Base-by-base conservation (phyloP, 2,888 invertebrate species). In the Xiphydria camelus region DNA sequence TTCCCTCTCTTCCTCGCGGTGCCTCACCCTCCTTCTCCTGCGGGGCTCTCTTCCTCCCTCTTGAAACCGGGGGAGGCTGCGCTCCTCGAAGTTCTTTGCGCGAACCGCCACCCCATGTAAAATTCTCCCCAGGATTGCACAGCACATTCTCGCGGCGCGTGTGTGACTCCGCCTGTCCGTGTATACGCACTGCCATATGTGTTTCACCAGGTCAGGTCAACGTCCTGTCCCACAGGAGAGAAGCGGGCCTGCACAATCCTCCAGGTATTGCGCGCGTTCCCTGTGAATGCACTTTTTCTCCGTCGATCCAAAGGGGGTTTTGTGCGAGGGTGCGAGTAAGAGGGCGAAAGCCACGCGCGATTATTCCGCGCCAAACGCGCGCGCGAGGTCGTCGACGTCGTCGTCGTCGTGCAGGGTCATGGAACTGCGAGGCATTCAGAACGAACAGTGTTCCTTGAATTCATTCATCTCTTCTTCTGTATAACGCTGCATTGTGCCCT, bases 121-220 rank as follows among this genome's bases (percentile, higher is more conserved):
- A 66, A 64, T 61, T 63, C 62, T 61, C 66, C 58, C 57, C 47
- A 55, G 59, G 64, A 66, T 68, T 61, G 62, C 68, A 53, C 57
- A 59, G 57, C 48, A 53, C 59, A 62, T 63, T 64, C 56, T 49
- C 53, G 54, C 50, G 51, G 49, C 52, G 40, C 32, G 33, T 38
- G 47, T 51, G 45, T 53, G 53, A 10, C 10, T 3, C 34, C 10
- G n/a, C 34, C 10, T 17, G 21, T 41, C 22, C 41, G 33, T 22
- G 57, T 63, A 57, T 64, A 62, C 66, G 66, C 63, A 67, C 61
- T 61, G 55, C 62, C 69, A 61, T 70, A 70, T 70, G 70, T 75
- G 72, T 75, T 64, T 75, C 75, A 75, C 75, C 75, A 72, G 75
- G 75, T 74, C 75, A 75, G 75, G 75, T 75, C 75, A 74, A 75